phyloP scores from a whole-genome alignment of 2,797 vertebrate genomes.

The Aplochiton taeniatus region DNA sequence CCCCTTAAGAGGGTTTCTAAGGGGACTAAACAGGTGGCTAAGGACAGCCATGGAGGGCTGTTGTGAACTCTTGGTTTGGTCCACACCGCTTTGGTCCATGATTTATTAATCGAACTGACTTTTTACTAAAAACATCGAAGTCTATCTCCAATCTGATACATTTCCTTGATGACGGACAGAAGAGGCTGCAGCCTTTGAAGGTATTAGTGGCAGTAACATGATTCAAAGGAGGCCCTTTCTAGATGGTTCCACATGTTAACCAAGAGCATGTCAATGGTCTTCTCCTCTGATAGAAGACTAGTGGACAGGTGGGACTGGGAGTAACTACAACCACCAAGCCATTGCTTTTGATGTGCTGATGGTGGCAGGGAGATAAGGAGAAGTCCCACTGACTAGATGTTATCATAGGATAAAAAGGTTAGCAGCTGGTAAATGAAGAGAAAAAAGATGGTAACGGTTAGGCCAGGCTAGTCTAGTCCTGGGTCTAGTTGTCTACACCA shows the following conservation, averaged over 20 bases:
- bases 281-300: slow-evolving; percentile 5
- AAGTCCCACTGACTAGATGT: slow-evolving; percentile 25
- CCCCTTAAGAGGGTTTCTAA: too few relatives aligned
- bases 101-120: too few relatives aligned
- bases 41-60: too few relatives aligned
- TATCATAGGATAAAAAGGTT: slow-evolving; percentile 35
- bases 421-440: slow-evolving; percentile 42
- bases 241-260: too few relatives aligned
- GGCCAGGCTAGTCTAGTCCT: slow-evolving; percentile 37
- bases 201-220: slow-evolving; percentile 28
- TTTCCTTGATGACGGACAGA: neutral
- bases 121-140: too few relatives aligned
- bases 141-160: neutral
- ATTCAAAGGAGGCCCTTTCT: too few relatives aligned
- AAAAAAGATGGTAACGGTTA: slow-evolving; percentile 46
- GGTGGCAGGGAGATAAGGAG: neutral
- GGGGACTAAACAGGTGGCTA: too few relatives aligned
- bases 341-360: slow-evolving; percentile 7
- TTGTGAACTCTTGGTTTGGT: too few relatives aligned
- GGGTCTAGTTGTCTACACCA: slow-evolving; percentile 35
- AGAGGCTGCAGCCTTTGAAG: slow-evolving; percentile 2
- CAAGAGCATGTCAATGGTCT: too few relatives aligned
- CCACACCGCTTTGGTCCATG: too few relatives aligned
- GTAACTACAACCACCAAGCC: neutral
- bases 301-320: neutral